Evolutionary conservation across 2,888 invertebrate genomes (phyloP).

Genomic region (Frankliniella fusca): DNA sequence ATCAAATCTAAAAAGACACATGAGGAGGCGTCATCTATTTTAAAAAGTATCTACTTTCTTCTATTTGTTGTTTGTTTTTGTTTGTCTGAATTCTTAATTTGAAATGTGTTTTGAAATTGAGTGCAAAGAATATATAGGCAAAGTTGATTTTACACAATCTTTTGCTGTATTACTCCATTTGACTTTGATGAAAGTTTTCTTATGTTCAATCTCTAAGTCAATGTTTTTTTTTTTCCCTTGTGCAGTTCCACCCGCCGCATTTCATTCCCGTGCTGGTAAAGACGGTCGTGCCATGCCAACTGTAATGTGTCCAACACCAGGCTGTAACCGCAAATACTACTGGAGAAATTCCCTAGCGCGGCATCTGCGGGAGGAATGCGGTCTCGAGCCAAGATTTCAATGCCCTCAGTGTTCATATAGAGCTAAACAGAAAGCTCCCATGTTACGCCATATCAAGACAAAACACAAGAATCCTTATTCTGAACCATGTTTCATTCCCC

Average conservation of each 20-base stretch:
- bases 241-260: background rate
- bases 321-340: background rate
- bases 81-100: background rate
- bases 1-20: background rate
- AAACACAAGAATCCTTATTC: background rate
- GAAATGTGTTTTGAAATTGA: background rate
- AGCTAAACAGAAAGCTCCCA: conserved; percentile 36
- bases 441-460: conserved; percentile 37
- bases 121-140: background rate
- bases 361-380: conserved; percentile 42
- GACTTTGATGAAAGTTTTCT: background rate
- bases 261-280: background rate
- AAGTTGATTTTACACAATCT: too few species aligned
- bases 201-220: background rate
- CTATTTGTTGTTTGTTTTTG: background rate
- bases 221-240: background rate
- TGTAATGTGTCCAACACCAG: background rate
- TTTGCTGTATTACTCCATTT: background rate
- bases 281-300: background rate
- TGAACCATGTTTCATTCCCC: background rate
- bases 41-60: background rate
- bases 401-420: conserved; percentile 40
- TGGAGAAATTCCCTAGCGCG: conserved; percentile 35
- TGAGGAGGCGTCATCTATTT: background rate
- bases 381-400: conserved; percentile 40